A percentile compares a stretch with the other conserved stretches of the same genome.
Evolutionary conservation across 2,888 invertebrate genomes (phyloP).

Genomic region (Drepanosiphum platanoidis): DNA sequence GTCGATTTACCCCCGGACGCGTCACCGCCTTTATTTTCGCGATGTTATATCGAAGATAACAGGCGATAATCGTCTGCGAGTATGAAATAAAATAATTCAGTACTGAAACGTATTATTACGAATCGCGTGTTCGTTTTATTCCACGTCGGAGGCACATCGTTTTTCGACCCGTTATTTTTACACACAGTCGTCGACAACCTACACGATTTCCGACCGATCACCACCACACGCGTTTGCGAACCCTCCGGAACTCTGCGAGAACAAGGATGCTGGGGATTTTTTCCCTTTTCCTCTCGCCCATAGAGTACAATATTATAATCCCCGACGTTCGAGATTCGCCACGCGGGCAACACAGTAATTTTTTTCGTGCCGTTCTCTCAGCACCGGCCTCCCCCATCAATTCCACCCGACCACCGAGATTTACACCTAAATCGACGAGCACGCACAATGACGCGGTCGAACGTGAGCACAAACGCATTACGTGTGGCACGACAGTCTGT

Average conservation of each 20-base stretch:
- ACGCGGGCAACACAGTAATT: constrained; percentile 24
- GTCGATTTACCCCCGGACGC: too few species aligned
- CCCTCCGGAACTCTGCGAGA: not conserved
- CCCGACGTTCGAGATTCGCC: constrained; percentile 14
- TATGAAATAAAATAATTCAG: too few species aligned
- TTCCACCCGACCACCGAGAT: not conserved
- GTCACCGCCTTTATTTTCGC: too few species aligned
- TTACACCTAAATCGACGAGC: constrained; percentile 10
- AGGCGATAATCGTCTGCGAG: too few species aligned
- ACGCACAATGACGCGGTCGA: constrained; percentile 14
- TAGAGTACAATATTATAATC: not conserved
- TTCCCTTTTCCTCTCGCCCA: not conserved
- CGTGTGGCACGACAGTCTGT: not conserved
- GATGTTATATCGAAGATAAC: too few species aligned
- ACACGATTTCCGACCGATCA: not conserved
- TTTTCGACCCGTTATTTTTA: too few species aligned
- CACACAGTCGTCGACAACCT: not conserved
- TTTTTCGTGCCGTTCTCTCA: constrained; percentile 17
- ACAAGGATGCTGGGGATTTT: not conserved
- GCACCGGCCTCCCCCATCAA: too few species aligned
- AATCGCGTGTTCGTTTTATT: too few species aligned
- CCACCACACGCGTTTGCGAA: not conserved
- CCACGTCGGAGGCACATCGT: not conserved
- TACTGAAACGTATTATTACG: too few species aligned
- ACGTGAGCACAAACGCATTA: not conserved